Evolutionary conservation across 2,113 vertebrate genomes (phyloP), one percentile per base, ranked within the genome.

Genomic region (Salvelinus fontinalis): DNA sequence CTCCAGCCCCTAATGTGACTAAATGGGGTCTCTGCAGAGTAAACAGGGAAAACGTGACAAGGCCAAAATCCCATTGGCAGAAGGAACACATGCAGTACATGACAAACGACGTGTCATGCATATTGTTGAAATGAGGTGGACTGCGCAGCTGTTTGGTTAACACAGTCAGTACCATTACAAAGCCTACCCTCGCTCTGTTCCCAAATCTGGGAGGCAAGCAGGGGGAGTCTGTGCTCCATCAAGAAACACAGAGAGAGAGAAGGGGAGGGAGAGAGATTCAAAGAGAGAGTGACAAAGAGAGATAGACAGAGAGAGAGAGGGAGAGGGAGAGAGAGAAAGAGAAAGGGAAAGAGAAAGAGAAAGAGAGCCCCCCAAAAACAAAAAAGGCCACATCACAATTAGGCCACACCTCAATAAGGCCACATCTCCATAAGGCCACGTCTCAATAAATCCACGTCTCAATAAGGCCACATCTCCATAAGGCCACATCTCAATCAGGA

Each of bases 61-160:
- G 77, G 89, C 88, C 89, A 22, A 81, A 89, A 81, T 77, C 71
- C 79, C 3, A 77, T 90, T 89, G 87, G 89, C 86, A 89, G 81
- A 77, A 73, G 76, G 74, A 74, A 83, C 66, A 24, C 76, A 6
- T 75, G 85, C 75, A 77, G 73, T 77, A 77, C 83, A 88, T 89
- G 89, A 91, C 83, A 89, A 89, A 91, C 81, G 85, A 91, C 81
- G 83, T 86, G 87, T 89, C 85, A 78, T 77, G 82, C 83, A 81
- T 74, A 71, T 73, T 76, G 79, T 75, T 66, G 83, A 75, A 75
- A 62, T 75, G n/a, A 39, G 81, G 78, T 78, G 57, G 78, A 77
- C 80, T 81, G 79, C 86, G 81, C 83, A 84, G 86, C 75, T 68
- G 65, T 80, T 86, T 77, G 76, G 77, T 75, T 82, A 87, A 87